Evolutionary conservation across 1,140 invertebrate species (phyloP).

Genomic region (Glossosoma conforme): DNA sequence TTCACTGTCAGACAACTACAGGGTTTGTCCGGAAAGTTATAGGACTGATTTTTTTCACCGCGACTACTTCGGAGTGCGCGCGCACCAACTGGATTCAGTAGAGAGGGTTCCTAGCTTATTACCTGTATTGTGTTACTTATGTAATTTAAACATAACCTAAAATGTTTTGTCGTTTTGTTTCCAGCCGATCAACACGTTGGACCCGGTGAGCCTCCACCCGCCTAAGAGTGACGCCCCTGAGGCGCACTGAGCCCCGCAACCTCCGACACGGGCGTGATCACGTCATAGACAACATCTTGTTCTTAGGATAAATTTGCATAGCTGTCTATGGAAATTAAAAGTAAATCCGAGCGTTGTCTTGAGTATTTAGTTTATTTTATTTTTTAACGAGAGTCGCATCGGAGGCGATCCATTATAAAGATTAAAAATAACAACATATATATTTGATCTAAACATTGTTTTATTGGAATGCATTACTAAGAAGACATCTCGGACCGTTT

Average conservation of each 20-base stretch:
- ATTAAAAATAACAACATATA: neutral
- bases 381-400: slow-evolving; percentile 1
- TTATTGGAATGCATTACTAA: no score
- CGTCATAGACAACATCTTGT: slow-evolving; percentile 13
- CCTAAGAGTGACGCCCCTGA: slow-evolving; percentile 56
- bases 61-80: no score
- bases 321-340: slow-evolving; percentile 11
- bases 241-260: slow-evolving; percentile 43
- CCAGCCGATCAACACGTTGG: slow-evolving; percentile 59
- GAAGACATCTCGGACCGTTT: no score
- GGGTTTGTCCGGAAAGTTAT: no score
- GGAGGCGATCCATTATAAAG: slow-evolving; percentile 13
- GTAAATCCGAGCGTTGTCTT: slow-evolving; percentile 15
- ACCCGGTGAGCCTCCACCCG: slow-evolving; percentile 60
- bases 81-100: no score
- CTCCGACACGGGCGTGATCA: slow-evolving; percentile 5
- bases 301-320: no score
- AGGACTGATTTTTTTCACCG: no score
- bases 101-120: no score
- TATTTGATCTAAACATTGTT: no score
- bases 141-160: no score
- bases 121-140: no score
- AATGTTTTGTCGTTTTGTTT: slow-evolving; percentile 31
- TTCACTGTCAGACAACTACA: no score
- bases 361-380: slow-evolving; percentile 6